These are phyloP conservation scores for Barypeithes pellucidus DNA, from an alignment of 2,888 invertebrate species.

Conservation along the genomic window DNA sequence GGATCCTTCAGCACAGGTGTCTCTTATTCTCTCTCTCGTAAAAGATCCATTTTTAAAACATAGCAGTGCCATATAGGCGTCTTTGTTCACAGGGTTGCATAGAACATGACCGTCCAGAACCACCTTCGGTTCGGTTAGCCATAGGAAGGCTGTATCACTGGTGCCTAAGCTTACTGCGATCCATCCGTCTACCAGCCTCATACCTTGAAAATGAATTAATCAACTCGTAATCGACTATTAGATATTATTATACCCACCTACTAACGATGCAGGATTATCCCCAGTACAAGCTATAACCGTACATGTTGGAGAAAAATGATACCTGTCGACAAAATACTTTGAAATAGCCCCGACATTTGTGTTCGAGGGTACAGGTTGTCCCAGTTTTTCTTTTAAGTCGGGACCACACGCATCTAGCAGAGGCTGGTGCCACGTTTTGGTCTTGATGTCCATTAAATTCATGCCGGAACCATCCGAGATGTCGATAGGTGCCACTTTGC, in stretches of 20 bases:
- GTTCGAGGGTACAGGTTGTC: conserved; percentile 81
- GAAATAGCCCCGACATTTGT: conserved; percentile 82
- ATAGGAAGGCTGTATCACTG: conserved; percentile 92
- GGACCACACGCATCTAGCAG: conserved; percentile 87
- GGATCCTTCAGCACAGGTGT: conserved; percentile 80
- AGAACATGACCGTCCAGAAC: conserved; percentile 89
- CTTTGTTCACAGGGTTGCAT: conserved; percentile 85
- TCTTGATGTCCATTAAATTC: conserved; percentile 91
- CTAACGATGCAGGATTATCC: conserved; percentile 92
- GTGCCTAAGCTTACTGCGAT: conserved; percentile 93
- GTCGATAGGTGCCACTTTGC: conserved; percentile 92
- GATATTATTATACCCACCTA: conserved; percentile 72
- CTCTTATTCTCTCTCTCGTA: conserved; percentile 88
- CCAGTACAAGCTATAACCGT: conserved; percentile 93
- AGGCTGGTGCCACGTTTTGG: conserved; percentile 82
- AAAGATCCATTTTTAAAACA: conserved; percentile 96
- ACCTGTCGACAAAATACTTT: conserved; percentile 88
- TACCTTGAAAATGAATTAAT: conserved; percentile 72
- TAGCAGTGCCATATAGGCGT: conserved; percentile 90
- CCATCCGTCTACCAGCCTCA: conserved; percentile 86
- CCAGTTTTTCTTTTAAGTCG: conserved; percentile 82
- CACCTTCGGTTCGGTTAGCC: conserved; percentile 79
- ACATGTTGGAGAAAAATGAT: conserved; percentile 87
- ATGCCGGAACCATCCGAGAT: conserved; percentile 95
- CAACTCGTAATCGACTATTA: background rate